Percentiles rank a stretch among this genome's conserved stretches.
Evolutionary conservation across 2,797 vertebrate species (phyloP).

Genomic region (Anniella stebbinsi): DNA sequence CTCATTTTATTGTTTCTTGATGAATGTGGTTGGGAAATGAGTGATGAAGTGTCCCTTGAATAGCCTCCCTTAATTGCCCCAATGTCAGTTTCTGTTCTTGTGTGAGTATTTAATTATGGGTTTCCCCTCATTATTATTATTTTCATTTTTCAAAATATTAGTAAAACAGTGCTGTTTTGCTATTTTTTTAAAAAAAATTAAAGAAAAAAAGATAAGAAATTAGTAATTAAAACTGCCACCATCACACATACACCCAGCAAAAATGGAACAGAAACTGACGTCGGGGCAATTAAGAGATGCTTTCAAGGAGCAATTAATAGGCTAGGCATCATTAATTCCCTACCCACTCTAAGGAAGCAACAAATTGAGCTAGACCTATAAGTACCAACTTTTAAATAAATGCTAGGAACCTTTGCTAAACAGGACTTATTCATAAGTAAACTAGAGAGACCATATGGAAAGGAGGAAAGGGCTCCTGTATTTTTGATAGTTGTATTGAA

Average conservation of each 20-base stretch:
- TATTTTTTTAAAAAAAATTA: background rate
- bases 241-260: background rate
- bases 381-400: too few species aligned
- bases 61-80: background rate
- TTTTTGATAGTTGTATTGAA: too few species aligned
- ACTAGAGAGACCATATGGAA: too few species aligned
- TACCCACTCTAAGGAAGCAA: background rate
- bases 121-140: too few species aligned
- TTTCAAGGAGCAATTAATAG: background rate
- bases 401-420: background rate
- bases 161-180: background rate
- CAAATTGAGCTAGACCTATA: background rate
- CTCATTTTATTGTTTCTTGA: background rate
- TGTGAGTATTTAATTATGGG: too few species aligned
- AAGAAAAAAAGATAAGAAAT: background rate
- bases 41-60: background rate
- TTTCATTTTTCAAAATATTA: background rate
- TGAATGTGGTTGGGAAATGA: background rate
- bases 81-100: too few species aligned
- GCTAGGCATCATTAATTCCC: background rate
- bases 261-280: background rate
- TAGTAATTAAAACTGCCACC: background rate
- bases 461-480: too few species aligned
- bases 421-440: background rate
- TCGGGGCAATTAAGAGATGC: background rate